Percentiles rank a stretch among this genome's conserved stretches.
Evolutionary conservation across 2,113 vertebrate species (phyloP).

Genomic region (Larimichthys crocea): DNA sequence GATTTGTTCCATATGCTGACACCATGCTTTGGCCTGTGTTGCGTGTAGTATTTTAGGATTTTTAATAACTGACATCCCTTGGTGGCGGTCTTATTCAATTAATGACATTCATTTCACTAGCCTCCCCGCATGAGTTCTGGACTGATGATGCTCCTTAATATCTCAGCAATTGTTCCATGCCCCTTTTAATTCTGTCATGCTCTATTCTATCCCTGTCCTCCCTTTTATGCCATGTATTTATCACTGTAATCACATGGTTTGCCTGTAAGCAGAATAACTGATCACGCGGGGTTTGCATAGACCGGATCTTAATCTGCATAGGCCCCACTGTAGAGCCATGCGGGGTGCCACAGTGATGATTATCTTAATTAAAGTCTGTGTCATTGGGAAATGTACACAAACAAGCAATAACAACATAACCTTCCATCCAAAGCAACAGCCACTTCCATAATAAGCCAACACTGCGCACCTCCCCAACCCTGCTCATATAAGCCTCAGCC

Average conservation of each 20-base stretch:
- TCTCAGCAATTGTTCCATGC: constrained; percentile 54
- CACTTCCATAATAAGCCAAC: constrained; percentile 37
- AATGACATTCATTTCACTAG: constrained; percentile 62
- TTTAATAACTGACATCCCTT: constrained; percentile 59
- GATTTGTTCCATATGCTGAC: constrained; percentile 16
- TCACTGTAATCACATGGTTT: constrained; percentile 75
- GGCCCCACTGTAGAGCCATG: constrained; percentile 58
- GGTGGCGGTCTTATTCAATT: constrained; percentile 65
- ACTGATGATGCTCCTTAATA: constrained; percentile 61
- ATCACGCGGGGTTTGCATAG: constrained; percentile 52
- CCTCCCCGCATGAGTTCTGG: constrained; percentile 39
- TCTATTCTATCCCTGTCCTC: constrained; percentile 43
- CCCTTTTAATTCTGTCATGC: constrained; percentile 46
- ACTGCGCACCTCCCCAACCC: not conserved
- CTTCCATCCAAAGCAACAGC: constrained; percentile 49
- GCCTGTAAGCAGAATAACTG: constrained; percentile 64
- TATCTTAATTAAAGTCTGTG: constrained; percentile 83
- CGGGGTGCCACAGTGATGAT: constrained; percentile 71
- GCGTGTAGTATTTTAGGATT: constrained; percentile 30
- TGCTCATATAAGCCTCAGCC: constrained; percentile 48
- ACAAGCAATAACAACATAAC: constrained; percentile 75
- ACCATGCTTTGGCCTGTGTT: not conserved
- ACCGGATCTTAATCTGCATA: constrained; percentile 62
- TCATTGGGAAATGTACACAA: constrained; percentile 79
- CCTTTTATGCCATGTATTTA: constrained; percentile 75